These are phyloP conservation scores for Trachymyrmex septentrionalis DNA, from an alignment of 1,140 invertebrate species.

Conservation along the genomic window DNA sequence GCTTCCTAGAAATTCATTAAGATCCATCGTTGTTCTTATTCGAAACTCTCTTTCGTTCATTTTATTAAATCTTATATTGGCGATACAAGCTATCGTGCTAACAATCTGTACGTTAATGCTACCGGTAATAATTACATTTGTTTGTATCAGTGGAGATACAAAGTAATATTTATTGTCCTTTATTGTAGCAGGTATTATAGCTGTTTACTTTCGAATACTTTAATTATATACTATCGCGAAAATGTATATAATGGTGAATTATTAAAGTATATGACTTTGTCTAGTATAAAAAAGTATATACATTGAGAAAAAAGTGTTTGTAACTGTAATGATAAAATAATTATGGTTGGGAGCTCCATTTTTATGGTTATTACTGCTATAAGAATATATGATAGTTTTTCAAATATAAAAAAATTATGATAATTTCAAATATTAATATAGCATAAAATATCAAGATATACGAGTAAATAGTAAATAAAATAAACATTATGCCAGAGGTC, in stretches of 20 bases:
- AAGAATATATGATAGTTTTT: no score
- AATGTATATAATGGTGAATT: not conserved
- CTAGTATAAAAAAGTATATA: not conserved
- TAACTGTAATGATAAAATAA: no score
- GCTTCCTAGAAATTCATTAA: conserved; percentile 58
- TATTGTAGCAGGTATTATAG: conserved; percentile 12
- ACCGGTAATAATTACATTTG: conserved; percentile 52
- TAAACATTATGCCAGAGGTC: no score
- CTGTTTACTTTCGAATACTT: conserved; percentile 26
- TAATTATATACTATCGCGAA: conserved; percentile 11
- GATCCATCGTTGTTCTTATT: conserved; percentile 26
- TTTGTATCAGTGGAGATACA: not conserved
- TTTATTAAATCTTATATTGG: conserved; percentile 19
- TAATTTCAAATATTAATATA: no score
- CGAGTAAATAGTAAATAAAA: no score
- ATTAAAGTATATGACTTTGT: not conserved
- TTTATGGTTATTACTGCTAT: no score
- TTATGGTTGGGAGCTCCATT: no score
- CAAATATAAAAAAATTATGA: no score
- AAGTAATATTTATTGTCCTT: conserved; percentile 33
- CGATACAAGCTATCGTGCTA: conserved; percentile 21
- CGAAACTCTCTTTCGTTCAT: not conserved
- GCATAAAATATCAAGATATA: no score
- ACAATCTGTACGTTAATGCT: conserved; percentile 30
- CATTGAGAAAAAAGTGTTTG: no score